Evolutionary conservation across 2,113 vertebrate genomes (phyloP).

Genomic region (Damaliscus lunatus): DNA sequence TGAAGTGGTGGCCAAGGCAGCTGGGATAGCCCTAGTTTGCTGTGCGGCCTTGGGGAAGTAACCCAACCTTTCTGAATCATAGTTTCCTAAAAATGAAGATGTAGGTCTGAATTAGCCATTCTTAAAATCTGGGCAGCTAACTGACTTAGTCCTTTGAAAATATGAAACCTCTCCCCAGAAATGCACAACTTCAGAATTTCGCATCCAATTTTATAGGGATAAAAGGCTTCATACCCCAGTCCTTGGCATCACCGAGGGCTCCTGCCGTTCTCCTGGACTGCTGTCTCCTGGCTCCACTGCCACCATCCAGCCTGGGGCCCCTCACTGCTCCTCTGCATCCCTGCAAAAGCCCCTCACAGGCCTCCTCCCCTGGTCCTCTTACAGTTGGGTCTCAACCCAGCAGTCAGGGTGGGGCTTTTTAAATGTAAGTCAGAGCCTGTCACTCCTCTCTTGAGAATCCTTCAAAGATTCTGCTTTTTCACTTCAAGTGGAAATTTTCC

Average conservation of each 20-base stretch:
- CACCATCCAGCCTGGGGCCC: neutral
- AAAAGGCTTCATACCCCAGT: neutral
- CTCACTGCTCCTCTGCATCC: neutral
- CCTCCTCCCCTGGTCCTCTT: neutral
- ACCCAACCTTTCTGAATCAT: neutral
- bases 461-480: neutral
- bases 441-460: neutral
- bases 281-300: neutral
- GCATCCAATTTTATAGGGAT: neutral
- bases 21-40: neutral
- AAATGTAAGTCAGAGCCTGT: neutral
- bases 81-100: neutral
- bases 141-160: neutral
- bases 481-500: neutral
- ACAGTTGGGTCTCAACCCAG: neutral
- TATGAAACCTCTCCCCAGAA: neutral
- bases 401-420: neutral
- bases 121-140: neutral
- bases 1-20: accelerated
- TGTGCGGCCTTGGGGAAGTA: neutral
- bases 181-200: neutral
- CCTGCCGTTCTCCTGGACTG: neutral
- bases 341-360: neutral
- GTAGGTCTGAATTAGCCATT: neutral
- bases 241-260: too few species aligned